Percentiles rank a stretch among this genome's conserved stretches.
phyloP scores from a whole-genome alignment of 2,797 vertebrate genomes.

The Rallus crepitans region DNA sequence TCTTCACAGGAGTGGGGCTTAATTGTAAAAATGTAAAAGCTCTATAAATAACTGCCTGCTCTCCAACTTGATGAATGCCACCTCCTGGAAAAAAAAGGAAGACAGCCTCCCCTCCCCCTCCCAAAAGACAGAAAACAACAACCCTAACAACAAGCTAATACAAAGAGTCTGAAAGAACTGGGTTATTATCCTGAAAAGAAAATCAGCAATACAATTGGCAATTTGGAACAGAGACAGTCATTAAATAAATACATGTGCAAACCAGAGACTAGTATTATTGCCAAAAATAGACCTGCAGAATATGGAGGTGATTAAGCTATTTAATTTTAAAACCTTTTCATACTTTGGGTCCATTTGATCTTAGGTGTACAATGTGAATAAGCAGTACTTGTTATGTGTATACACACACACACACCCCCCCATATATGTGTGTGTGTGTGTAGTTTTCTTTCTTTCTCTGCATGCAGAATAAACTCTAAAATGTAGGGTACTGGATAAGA shows the following conservation, averaged over 20 bases:
- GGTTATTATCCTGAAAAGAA: conserved; percentile 28
- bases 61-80: background rate
- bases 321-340: conserved; percentile 12
- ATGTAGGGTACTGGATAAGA: background rate
- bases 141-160: background rate
- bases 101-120: background rate
- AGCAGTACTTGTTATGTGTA: background rate
- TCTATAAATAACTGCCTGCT: background rate
- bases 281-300: conserved; percentile 40
- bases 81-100: background rate
- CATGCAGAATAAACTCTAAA: background rate
- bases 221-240: conserved; percentile 21
- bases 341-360: background rate
- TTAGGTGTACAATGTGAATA: background rate
- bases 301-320: background rate
- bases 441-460: background rate
- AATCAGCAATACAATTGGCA: conserved; percentile 43
- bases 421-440: background rate
- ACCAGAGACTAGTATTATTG: background rate
- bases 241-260: conserved; percentile 51
- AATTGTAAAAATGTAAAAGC: background rate
- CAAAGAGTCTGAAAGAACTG: background rate
- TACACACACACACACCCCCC: background rate
- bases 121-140: background rate
- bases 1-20: background rate